Percentiles rank a stretch among this genome's conserved stretches.
phyloP scores from a whole-genome alignment of 2,113 vertebrate species.

The Oncorhynchus clarkii region DNA sequence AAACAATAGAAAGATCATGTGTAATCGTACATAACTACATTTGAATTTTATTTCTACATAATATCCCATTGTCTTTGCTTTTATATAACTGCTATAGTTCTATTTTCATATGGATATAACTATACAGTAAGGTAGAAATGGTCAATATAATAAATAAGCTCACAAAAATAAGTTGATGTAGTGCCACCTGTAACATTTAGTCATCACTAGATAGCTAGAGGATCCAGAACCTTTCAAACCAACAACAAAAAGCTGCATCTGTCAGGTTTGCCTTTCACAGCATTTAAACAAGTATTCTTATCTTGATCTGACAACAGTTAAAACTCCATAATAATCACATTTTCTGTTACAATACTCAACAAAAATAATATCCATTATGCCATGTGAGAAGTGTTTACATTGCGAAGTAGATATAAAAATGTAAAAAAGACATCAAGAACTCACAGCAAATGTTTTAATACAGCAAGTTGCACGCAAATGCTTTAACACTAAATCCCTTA shows the following conservation, averaged over 20 bases:
- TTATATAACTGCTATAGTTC: background rate
- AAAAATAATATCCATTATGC: slow-evolving; percentile 16
- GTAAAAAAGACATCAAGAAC: background rate
- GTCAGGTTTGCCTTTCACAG: background rate
- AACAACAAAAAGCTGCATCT: background rate
- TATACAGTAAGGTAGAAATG: background rate
- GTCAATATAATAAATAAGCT: slow-evolving; percentile 16
- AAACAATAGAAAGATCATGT: background rate
- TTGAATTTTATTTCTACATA: background rate
- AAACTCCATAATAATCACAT: background rate
- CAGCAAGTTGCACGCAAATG: slow-evolving; percentile 3
- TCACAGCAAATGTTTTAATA: slow-evolving; percentile 32
- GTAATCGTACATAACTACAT: background rate
- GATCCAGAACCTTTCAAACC: background rate
- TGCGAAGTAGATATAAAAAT: slow-evolving; percentile 14
- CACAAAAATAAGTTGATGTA: slow-evolving; percentile 1
- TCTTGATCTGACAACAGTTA: background rate
- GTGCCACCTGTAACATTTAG: slow-evolving; percentile 1
- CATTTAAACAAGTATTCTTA: background rate
- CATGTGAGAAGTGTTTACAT: slow-evolving; percentile 41
- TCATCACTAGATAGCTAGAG: slow-evolving; percentile 2
- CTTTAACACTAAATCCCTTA: slow-evolving; percentile 10
- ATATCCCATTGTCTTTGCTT: background rate
- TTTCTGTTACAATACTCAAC: background rate
- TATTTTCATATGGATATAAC: background rate